Evolutionary conservation across 2,797 vertebrate species (phyloP).

Genomic region (Anguilla marmorata): DNA sequence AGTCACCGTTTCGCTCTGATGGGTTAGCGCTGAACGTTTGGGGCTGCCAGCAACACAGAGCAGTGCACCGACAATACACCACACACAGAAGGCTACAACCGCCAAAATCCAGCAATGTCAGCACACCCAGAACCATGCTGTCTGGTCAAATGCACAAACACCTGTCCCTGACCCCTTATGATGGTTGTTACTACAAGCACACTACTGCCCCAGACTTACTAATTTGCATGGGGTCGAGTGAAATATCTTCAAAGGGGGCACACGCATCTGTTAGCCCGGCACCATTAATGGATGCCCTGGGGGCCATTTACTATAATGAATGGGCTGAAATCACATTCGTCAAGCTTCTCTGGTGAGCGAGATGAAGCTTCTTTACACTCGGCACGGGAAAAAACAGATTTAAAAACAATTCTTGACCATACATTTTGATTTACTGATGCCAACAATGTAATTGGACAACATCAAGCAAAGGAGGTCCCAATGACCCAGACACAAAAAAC

Average conservation of each 20-base stretch:
- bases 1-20: not conserved
- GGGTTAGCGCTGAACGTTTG: not conserved
- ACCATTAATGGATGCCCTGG: not conserved
- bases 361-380: not conserved
- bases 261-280: not conserved
- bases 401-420: not conserved
- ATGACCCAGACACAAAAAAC: not conserved
- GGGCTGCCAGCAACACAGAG: not conserved
- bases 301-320: not conserved
- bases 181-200: not conserved
- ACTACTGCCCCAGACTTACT: not conserved
- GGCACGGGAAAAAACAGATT: not conserved
- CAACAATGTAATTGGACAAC: not conserved
- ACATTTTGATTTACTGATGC: not conserved
- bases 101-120: not conserved
- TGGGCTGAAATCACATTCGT: not conserved
- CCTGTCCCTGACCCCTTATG: not conserved
- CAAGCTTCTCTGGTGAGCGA: not conserved
- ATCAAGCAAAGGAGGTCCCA: not conserved
- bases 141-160: not conserved
- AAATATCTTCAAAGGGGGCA: not conserved
- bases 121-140: not conserved
- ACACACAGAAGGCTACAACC: not conserved
- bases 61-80: not conserved
- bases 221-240: not conserved